Conservation (phyloP, 2,113 vertebrate genomes). For the Craseonycteris thonglongyai region DNA sequence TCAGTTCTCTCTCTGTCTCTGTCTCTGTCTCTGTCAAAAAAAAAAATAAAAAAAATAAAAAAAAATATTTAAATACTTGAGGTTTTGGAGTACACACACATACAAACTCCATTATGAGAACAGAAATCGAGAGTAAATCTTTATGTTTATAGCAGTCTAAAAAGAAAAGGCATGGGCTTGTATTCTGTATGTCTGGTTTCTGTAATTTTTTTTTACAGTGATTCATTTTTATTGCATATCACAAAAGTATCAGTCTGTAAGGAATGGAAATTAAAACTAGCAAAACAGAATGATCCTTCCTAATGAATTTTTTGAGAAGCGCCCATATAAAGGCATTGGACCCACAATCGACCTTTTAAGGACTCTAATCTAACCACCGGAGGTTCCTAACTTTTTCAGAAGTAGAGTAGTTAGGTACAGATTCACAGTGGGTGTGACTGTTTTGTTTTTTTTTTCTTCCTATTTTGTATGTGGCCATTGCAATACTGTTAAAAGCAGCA, state of each 20-base stretch:
- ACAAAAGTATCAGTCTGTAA: conserved; percentile 10
- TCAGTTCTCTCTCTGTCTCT: too few relatives aligned
- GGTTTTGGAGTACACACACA: background rate
- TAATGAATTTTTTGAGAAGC: background rate
- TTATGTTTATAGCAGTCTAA: background rate
- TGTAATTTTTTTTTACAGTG: background rate
- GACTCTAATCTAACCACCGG: background rate
- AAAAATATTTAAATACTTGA: background rate
- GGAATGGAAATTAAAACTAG: conserved; percentile 7
- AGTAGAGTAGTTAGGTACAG: background rate
- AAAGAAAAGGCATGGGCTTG: background rate
- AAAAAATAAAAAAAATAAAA: too few relatives aligned
- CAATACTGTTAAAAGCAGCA: conserved; percentile 20
- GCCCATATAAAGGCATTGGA: background rate
- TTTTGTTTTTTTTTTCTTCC: background rate
- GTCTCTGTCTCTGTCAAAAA: too few relatives aligned
- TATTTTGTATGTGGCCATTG: background rate
- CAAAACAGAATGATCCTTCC: conserved; percentile 6
- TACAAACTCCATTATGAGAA: background rate
- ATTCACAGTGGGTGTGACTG: background rate
- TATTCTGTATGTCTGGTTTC: background rate
- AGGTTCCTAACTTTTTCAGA: background rate
- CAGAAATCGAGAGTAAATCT: conserved; percentile 8
- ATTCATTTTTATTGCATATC: conserved; percentile 1
- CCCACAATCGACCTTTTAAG: background rate